phyloP scores from a whole-genome alignment of 1,140 invertebrate species.

The Patella vulgata region DNA sequence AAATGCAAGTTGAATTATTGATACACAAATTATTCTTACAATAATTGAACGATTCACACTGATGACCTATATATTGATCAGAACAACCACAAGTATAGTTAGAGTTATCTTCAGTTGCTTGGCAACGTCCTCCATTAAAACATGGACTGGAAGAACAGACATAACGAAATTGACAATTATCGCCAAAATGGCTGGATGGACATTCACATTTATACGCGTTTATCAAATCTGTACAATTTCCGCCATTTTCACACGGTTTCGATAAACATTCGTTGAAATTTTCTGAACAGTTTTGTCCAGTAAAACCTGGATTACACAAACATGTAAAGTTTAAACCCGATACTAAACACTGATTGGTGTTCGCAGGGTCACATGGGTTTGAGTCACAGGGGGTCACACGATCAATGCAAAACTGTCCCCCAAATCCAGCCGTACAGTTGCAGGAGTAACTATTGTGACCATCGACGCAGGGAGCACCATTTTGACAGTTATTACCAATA shows the following conservation, averaged over 20 bases:
- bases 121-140: slow-evolving; percentile 47
- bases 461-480: slow-evolving; percentile 50
- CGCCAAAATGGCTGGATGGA: slow-evolving; percentile 39
- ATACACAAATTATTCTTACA: slow-evolving; percentile 26
- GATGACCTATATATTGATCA: slow-evolving; percentile 30
- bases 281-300: slow-evolving; percentile 50
- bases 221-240: slow-evolving; percentile 62
- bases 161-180: slow-evolving; percentile 57
- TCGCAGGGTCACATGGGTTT: slow-evolving; percentile 28
- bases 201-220: slow-evolving; percentile 51
- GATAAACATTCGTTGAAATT: slow-evolving; percentile 67
- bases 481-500: slow-evolving; percentile 37
- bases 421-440: slow-evolving; percentile 49
- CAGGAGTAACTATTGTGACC: slow-evolving; percentile 48
- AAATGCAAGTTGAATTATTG: slow-evolving; percentile 36
- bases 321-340: slow-evolving; percentile 30
- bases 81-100: slow-evolving; percentile 41
- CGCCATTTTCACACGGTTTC: slow-evolving; percentile 54
- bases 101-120: slow-evolving; percentile 29
- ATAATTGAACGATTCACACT: slow-evolving; percentile 39
- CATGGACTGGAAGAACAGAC: slow-evolving; percentile 43
- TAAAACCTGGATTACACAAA: slow-evolving; percentile 39
- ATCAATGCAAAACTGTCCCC: slow-evolving; percentile 49
- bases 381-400: slow-evolving; percentile 26
- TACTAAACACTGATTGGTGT: slow-evolving; percentile 33